Base-by-base conservation (phyloP, 2,888 invertebrate species). In the Apomyelois bistriatella region DNA sequence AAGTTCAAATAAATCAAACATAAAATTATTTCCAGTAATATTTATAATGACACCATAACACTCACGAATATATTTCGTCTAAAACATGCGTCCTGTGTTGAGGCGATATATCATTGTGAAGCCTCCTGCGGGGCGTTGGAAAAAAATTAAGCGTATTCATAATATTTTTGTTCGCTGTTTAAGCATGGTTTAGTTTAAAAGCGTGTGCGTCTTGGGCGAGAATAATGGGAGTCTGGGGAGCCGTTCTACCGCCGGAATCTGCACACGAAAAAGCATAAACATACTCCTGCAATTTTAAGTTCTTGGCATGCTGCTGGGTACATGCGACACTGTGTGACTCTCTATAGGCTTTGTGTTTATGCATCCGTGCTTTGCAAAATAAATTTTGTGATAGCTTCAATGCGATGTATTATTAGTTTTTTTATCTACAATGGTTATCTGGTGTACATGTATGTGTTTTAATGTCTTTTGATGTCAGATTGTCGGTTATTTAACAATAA, bases 151-250 rank as follows among this genome's bases (percentile, higher is more conserved):
- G 58, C 59, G 58, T 59, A 58, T 59, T 59, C 60, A 62, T 72
- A 70, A 73, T 73, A 71, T 72, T 73, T 40, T 72, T 64, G 64
- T 54, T 66, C 68, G 73, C 69, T 73, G 74, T 79, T 77, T 77
- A 75, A 70, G 70, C 65, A 68, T 70, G 74, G 76, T 79, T 79
- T 74, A 76, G 77, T 81, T 79, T 82, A 80, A 82, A 79, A 80
- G 79, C 77, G 70, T 70, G 70, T 72, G 76, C 74, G 75, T 74
- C 74, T 68, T 66, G 62, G 59, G 61, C 62, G 52, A 58, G 58
- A 62, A 66, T 76, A 79, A 82, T 81, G 74, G 76, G 57, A 69
- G 77, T 67, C 76, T 16, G 48, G 78, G 78, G 81, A 64, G 66
- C 65, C 65, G 67, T 74, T 71, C 60, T 64, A 56, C 58, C 51